Base-by-base conservation (phyloP, 2,113 vertebrate genomes). In the Baryphthengus martii region DNA sequence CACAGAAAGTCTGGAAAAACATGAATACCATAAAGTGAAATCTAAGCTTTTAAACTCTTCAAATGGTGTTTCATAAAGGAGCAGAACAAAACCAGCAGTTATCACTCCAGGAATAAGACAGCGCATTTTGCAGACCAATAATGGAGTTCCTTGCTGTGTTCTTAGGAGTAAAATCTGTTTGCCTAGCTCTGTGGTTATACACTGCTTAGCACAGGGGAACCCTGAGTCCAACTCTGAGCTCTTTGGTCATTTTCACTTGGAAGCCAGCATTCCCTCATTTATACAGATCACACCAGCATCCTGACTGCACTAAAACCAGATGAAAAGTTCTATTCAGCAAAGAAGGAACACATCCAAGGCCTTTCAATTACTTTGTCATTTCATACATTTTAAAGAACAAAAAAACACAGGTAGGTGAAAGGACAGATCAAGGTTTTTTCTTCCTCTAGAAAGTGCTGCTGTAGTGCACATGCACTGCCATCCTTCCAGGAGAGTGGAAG, bases 51-150 rank as follows among this genome's bases (percentile, higher is more conserved):
- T 82, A 88, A 96, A 61, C n/a, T 71, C 66, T 91, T 95, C 39
- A 75, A 11, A 75, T 80, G 56, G 59, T 93, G 82, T 84, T 95
- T 96, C 82, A 93, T 92, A 88, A 93, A 88, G 45, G 40, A 90
- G 65, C 25, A 45, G 47, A 93, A 17, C 33, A 88, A 91, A 95
- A 49, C 4, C 56, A 95, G 26, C 63, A 70, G 53, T 66, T 66
- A 87, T 55, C 58, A 45, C 49, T 65, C 28, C n/a, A 53, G 37
- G 28, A 80, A 42, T 3, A 49, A 75, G 44, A 75, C 6, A 37
- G 17, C 40, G 35, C 14, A 53, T 72, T 89, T 88, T 76, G 33
- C 37, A 89, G 71, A 56, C 33, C 49, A 85, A 24, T 63, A 87
- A 78, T 12, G 24, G n/a, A 65, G 18, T 17, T 90, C 62, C 13